These are phyloP conservation scores for Pontoporia blainvillei DNA, from an alignment of 2,113 vertebrate species.

Conservation along the genomic window DNA sequence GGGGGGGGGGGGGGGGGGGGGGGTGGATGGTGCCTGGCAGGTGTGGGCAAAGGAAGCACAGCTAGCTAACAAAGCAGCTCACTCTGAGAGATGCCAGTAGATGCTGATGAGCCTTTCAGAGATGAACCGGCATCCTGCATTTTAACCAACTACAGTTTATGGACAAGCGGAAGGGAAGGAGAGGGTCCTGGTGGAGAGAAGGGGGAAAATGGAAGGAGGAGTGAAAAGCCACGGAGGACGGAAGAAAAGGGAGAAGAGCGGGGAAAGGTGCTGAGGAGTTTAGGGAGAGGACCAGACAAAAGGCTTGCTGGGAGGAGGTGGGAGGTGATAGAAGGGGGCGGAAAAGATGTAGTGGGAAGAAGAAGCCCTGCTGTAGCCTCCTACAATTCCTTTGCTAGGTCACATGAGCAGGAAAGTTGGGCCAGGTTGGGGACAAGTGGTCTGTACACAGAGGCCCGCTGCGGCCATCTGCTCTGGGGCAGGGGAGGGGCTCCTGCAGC, in stretches of 20 bases:
- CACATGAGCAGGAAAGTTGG: slow-evolving; percentile 22
- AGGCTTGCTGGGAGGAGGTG: background rate
- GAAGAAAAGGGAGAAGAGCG: background rate
- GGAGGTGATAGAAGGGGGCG: background rate
- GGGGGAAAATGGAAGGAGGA: background rate
- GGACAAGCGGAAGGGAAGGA: background rate
- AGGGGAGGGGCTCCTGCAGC: background rate
- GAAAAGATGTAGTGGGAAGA: background rate
- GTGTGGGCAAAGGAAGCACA: background rate
- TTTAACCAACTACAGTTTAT: background rate
- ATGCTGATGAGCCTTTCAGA: background rate
- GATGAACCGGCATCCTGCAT: background rate
- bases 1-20: background rate
- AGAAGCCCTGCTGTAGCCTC: background rate
- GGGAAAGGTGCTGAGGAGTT: background rate
- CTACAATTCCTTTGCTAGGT: slow-evolving; percentile 9
- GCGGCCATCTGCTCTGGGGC: background rate
- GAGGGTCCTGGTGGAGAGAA: background rate
- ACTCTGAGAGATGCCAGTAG: background rate
- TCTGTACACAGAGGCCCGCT: background rate
- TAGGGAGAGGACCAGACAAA: background rate
- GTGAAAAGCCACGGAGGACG: background rate
- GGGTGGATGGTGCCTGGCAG: background rate
- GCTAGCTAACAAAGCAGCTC: background rate
- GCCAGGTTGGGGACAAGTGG: background rate